Base-by-base conservation (phyloP, 2,888 invertebrate species). In the Nomada ruficornis region DNA sequence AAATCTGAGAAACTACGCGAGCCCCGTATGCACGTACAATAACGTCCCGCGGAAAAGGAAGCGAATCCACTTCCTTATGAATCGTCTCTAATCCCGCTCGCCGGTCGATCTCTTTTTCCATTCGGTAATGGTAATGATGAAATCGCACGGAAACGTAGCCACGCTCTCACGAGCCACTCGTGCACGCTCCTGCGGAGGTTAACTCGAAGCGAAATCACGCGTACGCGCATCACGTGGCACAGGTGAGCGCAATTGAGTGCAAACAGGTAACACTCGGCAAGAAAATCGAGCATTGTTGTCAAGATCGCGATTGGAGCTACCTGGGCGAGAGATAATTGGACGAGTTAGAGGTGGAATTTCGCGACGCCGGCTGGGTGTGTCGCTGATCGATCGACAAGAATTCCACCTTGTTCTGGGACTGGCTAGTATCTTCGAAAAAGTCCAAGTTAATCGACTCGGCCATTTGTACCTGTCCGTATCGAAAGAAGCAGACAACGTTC, bases 381-480 rank as follows among this genome's bases (percentile, higher is more conserved):
- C 64, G 29, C 55, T 44, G 55, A 29, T 29, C 68, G 63, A 63
- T 71, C 72, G 63, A 47, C 11, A 18, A 29, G 50, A 72, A 57
- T 63, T 72, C 42, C 69, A 42, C 7, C 23, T 23, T 42, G 23
- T 4, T n/a, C n/a, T 29, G 26, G 36, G 36, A 20, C 60, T 50
- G 20, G 29, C 59, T 20, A 52, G 60, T 23, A 15, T 9, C 29
- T 18, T 54, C 54, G 20, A 20, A 54, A 10, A 54, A 54, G 20
- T 54, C 2, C 54, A 20, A 36, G 36, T 36, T 36, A 36, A 36
- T 36, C 36, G 36, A 36, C 7, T 36, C 36, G 36, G 65, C 57
- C 60, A 52, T 71, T 68, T 63, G 62, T 71, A 74, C 77, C 77
- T 72, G 65, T 75, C 60, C 29, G 15, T 57, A n/a, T 63, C 57